Conservation (phyloP, 2,113 vertebrate species). For the Blennius ocellaris region DNA sequence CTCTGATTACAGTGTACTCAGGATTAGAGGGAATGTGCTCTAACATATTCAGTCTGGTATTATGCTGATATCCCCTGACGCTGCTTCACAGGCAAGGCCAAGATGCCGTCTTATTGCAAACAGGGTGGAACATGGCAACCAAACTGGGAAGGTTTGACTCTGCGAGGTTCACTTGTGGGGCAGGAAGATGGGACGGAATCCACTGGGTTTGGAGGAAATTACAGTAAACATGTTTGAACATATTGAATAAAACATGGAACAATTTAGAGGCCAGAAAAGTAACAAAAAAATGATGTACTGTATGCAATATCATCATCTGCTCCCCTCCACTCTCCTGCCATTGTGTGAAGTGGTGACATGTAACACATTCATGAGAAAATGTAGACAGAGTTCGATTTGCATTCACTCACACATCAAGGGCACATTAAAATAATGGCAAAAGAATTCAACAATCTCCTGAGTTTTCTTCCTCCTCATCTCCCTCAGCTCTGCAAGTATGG, state of each 20-base stretch:
- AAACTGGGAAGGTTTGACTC: slow-evolving; percentile 44
- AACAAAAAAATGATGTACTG: slow-evolving; percentile 64
- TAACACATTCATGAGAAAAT: slow-evolving; percentile 60
- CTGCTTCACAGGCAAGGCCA: slow-evolving; percentile 57
- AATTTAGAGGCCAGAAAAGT: slow-evolving; percentile 67
- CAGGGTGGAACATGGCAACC: slow-evolving; percentile 52
- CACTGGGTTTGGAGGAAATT: slow-evolving; percentile 44
- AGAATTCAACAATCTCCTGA: slow-evolving; percentile 77
- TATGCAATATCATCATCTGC: slow-evolving; percentile 68
- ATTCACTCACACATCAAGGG: slow-evolving; percentile 83
- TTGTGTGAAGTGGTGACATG: slow-evolving; percentile 76
- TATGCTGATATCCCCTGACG: slow-evolving; percentile 75
- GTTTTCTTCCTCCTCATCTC: slow-evolving; percentile 78
- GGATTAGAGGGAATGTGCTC: slow-evolving; percentile 78
- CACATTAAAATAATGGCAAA: slow-evolving; percentile 82
- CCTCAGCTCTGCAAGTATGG: slow-evolving; percentile 61
- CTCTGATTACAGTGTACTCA: slow-evolving; percentile 77
- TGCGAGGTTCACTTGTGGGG: slow-evolving; percentile 28
- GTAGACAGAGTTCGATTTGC: slow-evolving; percentile 79
- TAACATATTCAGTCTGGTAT: slow-evolving; percentile 78
- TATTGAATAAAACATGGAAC: slow-evolving; percentile 70
- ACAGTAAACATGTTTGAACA: slow-evolving; percentile 29
- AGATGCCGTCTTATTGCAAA: slow-evolving; percentile 45
- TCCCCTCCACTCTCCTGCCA: slow-evolving; percentile 65
- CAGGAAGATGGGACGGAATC: slow-evolving; percentile 31